Base-by-base conservation (phyloP, 2,888 invertebrate species). In the Ichneumoninae sp. region DNA sequence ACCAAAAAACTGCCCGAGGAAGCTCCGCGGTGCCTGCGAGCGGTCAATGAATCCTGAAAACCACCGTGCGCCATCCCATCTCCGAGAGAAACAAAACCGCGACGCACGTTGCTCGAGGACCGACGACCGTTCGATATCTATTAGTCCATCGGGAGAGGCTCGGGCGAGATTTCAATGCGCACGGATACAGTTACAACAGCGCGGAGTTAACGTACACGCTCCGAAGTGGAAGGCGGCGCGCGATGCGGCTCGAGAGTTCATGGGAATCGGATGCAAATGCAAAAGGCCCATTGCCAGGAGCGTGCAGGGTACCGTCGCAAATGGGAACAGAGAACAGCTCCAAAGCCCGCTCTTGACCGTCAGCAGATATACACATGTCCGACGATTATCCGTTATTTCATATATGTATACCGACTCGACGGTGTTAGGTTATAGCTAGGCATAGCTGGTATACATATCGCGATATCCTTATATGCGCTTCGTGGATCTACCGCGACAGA, bases 401-500 rank as follows among this genome's bases (percentile, higher is more conserved):
- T 69, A 76, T 57, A 80, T 70, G 70, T 74, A 71, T 62, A 22
- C 36, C 70, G 65, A 3, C 44, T 16, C 50, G 65, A 50, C 71
- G 72, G 68, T 36, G 60, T 50, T 52, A 47, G 36, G 26, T 36
- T 69, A 54, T 76, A 33, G 70, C 30, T 22, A 52, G 69, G 68
- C 68, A 54, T 68, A 83, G 76, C 50, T 52, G 52, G 83, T 68
- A 69, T 62, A 72, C 77, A 77, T 77, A 77, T 83, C 76, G 80
- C 76, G 50, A 80, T 77, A 83, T 80, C 76, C 75, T 83, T 80
- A 80, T 83, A 68, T 80, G 72, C 80, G 76, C 80, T 76, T 80
- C 72, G 77, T 71, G 77, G 71, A 77, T 69, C 60, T 65, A 69
- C 57, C 16, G n/a, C 44, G 22, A n/a, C 69, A 50, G 69, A 75